A percentile compares a stretch with the other conserved stretches of the same genome.
Evolutionary conservation across 2,797 vertebrate species (phyloP).

Genomic region (Acrossocheilus fasciatus): DNA sequence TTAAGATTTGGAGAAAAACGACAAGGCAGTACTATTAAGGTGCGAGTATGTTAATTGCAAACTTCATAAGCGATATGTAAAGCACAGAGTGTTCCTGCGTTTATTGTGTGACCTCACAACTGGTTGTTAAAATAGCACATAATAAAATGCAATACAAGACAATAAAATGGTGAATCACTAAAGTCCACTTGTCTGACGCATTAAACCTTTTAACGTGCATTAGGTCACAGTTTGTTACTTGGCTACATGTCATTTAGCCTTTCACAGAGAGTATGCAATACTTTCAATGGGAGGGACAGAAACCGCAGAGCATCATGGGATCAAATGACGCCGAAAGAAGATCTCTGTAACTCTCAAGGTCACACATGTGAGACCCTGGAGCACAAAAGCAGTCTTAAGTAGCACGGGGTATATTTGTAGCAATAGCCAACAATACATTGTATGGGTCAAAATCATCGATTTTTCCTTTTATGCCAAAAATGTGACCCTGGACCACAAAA

Average conservation of each 20-base stretch:
- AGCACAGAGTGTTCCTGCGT: neutral
- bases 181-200: neutral
- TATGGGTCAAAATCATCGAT: no score
- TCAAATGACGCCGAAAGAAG: neutral
- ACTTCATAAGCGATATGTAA: neutral
- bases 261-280: neutral
- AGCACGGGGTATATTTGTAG: no score
- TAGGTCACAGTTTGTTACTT: constrained; percentile 6
- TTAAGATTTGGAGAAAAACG: neutral
- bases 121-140: neutral
- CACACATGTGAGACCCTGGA: neutral
- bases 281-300: neutral
- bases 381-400: no score
- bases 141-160: constrained; percentile 7
- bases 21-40: neutral
- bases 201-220: neutral
- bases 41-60: neutral
- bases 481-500: no score
- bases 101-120: neutral
- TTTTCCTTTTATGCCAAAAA: no score
- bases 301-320: neutral
- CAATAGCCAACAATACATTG: no score
- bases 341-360: neutral
- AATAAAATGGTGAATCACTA: neutral
- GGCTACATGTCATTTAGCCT: neutral